These are phyloP conservation scores for Acanthosepion esculentum DNA, from an alignment of 2,888 invertebrate species.

Conservation along the genomic window DNA sequence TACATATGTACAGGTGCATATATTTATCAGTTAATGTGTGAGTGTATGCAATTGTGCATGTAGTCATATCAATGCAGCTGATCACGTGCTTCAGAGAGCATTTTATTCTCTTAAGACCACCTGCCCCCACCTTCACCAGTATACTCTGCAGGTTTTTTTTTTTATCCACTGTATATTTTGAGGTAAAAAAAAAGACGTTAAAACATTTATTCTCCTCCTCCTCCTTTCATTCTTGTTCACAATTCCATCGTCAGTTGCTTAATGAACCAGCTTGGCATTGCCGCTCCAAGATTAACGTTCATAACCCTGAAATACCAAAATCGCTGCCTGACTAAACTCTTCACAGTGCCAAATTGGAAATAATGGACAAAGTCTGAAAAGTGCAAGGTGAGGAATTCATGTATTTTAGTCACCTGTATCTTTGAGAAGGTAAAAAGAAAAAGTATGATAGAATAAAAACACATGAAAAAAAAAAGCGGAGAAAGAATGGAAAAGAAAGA, in stretches of 20 bases:
- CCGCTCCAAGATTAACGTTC: background rate
- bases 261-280: slow-evolving; percentile 20
- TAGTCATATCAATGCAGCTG: background rate
- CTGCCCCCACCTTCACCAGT: background rate
- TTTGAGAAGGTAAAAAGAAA: no score
- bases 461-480: background rate
- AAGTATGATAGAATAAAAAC: background rate
- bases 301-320: slow-evolving; percentile 33
- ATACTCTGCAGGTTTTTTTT: background rate
- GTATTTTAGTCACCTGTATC: background rate
- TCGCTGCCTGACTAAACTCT: slow-evolving; percentile 17
- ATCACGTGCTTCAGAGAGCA: background rate
- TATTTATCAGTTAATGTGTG: background rate
- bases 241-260: background rate
- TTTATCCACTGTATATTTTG: background rate
- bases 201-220: background rate
- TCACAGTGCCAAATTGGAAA: background rate
- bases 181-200: background rate
- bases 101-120: no score
- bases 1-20: background rate
- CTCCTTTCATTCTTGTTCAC: no score
- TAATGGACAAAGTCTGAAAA: slow-evolving; percentile 11
- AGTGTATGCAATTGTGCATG: background rate
- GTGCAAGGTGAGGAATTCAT: background rate
- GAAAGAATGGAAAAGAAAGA: background rate